phyloP scores from a whole-genome alignment of 2,888 invertebrate species.

The Euzetes globulus region DNA sequence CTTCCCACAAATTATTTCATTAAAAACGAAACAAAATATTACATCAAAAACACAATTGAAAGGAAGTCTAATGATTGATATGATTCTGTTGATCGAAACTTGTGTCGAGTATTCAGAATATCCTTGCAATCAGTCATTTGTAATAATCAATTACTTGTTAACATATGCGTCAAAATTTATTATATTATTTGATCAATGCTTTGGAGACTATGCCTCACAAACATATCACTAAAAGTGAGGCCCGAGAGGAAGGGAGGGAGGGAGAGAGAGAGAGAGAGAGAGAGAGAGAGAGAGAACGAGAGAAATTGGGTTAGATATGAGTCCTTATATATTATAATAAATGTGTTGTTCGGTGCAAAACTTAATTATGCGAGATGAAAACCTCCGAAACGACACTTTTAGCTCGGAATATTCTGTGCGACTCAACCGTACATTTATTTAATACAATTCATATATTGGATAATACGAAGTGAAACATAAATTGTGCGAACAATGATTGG shows the following conservation, averaged over 20 bases:
- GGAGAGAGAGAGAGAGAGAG: background rate
- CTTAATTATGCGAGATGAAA: slow-evolving; percentile 22
- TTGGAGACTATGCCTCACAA: background rate
- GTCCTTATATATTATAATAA: background rate
- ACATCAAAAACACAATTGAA: too few species aligned
- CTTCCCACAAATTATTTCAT: too few species aligned
- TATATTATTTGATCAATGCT: slow-evolving; percentile 7
- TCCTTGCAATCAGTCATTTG: background rate
- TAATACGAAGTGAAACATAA: slow-evolving; percentile 1
- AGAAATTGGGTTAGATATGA: background rate
- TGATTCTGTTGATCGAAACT: background rate
- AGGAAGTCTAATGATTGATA: too few species aligned
- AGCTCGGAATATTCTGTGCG: background rate
- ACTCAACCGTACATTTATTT: background rate
- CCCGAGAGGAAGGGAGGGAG: background rate
- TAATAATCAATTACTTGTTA: slow-evolving; percentile 17
- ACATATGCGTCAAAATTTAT: slow-evolving; percentile 8
- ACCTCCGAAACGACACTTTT: background rate
- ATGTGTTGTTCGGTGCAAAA: background rate
- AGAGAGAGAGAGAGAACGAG: background rate
- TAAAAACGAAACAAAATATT: too few species aligned
- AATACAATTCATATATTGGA: slow-evolving; percentile 8
- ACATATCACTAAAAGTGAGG: background rate
- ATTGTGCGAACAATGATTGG: slow-evolving; percentile 15
- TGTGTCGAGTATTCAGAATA: background rate